A percentile compares a stretch with the other conserved stretches of the same genome.
Evolutionary conservation across 2,797 vertebrate genomes (phyloP).

Genomic region (Mycteria americana): DNA sequence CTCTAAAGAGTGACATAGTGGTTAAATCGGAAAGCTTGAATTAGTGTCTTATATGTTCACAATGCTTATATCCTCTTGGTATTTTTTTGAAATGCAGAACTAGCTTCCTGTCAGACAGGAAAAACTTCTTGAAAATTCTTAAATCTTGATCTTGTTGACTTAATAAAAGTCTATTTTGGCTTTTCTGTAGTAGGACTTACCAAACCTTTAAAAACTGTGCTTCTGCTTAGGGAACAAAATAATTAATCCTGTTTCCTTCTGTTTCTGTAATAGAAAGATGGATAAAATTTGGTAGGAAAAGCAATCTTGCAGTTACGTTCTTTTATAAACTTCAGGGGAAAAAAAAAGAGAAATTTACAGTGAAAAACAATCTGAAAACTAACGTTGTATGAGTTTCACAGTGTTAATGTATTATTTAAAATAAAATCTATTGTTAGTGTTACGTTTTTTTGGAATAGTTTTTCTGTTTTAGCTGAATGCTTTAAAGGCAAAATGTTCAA

Average conservation of each 20-base stretch:
- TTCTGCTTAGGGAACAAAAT: neutral
- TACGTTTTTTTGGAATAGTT: fast-evolving
- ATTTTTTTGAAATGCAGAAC: neutral
- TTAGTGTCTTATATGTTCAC: neutral
- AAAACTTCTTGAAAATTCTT: neutral
- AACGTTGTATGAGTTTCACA: neutral
- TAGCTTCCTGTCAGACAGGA: neutral
- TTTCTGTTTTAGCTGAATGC: neutral
- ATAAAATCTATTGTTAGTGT: neutral
- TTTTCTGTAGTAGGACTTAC: neutral
- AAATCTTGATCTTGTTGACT: neutral
- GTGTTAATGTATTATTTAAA: neutral
- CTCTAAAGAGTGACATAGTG: neutral
- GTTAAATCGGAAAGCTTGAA: neutral
- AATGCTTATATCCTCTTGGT: neutral
- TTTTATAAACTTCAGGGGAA: neutral
- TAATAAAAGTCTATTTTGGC: neutral
- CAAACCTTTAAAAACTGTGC: neutral
- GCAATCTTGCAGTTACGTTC: neutral
- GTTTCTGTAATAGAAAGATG: neutral
- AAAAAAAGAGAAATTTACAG: neutral
- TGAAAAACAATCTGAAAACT: neutral
- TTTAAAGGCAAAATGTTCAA: neutral
- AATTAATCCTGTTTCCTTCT: neutral
- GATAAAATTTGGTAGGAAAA: neutral